phyloP scores from a whole-genome alignment of 2,888 invertebrate genomes.

The Epiblema foenella region DNA sequence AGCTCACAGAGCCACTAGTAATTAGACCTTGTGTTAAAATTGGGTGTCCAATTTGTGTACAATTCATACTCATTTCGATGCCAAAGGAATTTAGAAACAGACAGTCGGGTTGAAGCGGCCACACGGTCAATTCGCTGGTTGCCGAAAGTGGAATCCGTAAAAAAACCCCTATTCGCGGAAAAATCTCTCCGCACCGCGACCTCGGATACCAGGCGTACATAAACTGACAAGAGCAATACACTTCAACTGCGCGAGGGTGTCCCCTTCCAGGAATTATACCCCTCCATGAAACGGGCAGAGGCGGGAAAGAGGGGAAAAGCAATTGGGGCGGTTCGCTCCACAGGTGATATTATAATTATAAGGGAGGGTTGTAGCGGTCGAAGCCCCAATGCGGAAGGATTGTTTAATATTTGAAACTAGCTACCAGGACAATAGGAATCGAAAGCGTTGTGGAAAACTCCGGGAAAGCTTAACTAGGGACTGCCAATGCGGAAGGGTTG shows the following conservation, averaged over 20 bases:
- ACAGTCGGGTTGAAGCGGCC: too few relatives aligned
- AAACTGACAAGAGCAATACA: conserved; percentile 26
- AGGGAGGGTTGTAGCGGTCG: conserved; percentile 39
- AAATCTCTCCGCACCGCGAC: conserved; percentile 71
- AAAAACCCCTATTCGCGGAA: conserved; percentile 55
- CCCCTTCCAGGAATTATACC: background rate
- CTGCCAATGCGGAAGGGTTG: background rate
- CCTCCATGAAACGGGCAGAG: conserved; percentile 13
- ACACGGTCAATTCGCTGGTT: background rate
- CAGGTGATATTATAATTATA: conserved; percentile 36
- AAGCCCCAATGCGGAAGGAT: conserved; percentile 44
- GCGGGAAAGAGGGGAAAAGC: background rate
- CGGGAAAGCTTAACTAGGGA: background rate
- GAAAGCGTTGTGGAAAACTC: background rate
- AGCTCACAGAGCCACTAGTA: too few relatives aligned
- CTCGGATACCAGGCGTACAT: conserved; percentile 61
- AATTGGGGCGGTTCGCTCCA: conserved; percentile 19
- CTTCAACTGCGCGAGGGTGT: background rate
- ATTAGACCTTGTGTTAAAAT: too few relatives aligned
- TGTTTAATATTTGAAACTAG: conserved; percentile 34
- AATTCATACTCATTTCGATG: too few relatives aligned
- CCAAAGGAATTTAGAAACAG: too few relatives aligned
- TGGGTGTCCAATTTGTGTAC: too few relatives aligned
- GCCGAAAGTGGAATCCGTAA: background rate
- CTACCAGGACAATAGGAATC: conserved; percentile 23